phyloP scores from a whole-genome alignment of 2,113 vertebrate genomes.

The Sitta europaea region DNA sequence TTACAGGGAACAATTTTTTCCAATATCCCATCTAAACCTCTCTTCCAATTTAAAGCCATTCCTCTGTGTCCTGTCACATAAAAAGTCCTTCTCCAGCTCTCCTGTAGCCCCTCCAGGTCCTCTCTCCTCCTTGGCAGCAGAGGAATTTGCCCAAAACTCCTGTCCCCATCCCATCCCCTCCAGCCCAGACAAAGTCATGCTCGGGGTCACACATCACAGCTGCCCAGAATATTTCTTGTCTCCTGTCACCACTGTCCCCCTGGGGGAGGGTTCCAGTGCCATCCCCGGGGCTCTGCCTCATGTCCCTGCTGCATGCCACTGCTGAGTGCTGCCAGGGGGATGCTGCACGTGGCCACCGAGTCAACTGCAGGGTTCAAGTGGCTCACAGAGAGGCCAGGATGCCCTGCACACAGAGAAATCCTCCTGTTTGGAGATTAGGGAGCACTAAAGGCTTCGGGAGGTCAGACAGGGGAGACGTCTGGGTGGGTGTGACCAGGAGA shows the following conservation, averaged over 20 bases:
- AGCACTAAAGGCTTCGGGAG: neutral
- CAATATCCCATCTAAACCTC: neutral
- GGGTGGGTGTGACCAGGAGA: neutral
- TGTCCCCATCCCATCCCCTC: neutral
- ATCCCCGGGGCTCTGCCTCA: conserved; percentile 10
- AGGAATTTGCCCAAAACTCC: neutral
- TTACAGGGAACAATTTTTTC: neutral
- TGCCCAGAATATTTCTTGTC: neutral
- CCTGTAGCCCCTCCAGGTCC: neutral
- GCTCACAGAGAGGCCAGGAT: neutral
- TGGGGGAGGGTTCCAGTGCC: neutral
- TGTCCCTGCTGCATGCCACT: neutral
- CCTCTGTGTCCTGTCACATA: neutral
- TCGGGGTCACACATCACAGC: fast-evolving
- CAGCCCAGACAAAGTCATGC: fast-evolving
- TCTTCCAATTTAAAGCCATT: neutral
- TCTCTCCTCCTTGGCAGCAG: neutral
- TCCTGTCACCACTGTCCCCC: neutral
- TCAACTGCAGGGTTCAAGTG: conserved; percentile 5
- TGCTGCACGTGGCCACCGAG: neutral
- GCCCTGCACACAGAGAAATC: neutral
- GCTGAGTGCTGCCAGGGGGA: neutral
- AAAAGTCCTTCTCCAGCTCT: neutral
- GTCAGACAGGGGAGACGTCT: neutral
- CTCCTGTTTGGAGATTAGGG: neutral